Conservation (phyloP, 2,113 vertebrate genomes). For the Okapia johnstoni region DNA sequence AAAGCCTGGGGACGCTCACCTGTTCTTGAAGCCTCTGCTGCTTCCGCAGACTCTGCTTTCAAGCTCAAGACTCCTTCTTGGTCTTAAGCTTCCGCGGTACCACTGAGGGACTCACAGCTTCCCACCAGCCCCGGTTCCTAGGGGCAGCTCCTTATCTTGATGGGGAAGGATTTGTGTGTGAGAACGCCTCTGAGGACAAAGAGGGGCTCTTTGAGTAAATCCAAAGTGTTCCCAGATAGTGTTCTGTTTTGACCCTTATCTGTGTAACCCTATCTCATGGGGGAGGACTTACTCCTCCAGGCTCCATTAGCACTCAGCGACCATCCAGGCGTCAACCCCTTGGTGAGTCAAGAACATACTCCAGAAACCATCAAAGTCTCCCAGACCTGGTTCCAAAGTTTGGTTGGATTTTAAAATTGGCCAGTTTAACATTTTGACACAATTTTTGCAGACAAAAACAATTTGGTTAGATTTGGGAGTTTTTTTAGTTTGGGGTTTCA, state of each 20-base stretch:
- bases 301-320: background rate
- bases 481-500: background rate
- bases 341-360: background rate
- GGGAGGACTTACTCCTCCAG: fast-evolving
- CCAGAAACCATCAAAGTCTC: background rate
- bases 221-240: background rate
- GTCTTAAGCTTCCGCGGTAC: background rate
- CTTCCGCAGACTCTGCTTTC: background rate
- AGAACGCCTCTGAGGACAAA: background rate
- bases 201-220: background rate
- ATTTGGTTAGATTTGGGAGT: background rate
- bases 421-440: background rate
- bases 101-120: background rate
- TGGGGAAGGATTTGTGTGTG: background rate
- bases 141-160: background rate
- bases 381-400: background rate
- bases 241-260: background rate
- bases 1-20: background rate
- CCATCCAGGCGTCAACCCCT: background rate
- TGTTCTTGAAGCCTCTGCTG: background rate
- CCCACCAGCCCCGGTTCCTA: background rate
- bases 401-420: background rate
- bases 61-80: background rate
- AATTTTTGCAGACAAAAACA: background rate
- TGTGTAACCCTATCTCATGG: background rate